These are phyloP conservation scores for Aegypius monachus DNA, from an alignment of 2,113 vertebrate genomes.

Conservation along the genomic window DNA sequence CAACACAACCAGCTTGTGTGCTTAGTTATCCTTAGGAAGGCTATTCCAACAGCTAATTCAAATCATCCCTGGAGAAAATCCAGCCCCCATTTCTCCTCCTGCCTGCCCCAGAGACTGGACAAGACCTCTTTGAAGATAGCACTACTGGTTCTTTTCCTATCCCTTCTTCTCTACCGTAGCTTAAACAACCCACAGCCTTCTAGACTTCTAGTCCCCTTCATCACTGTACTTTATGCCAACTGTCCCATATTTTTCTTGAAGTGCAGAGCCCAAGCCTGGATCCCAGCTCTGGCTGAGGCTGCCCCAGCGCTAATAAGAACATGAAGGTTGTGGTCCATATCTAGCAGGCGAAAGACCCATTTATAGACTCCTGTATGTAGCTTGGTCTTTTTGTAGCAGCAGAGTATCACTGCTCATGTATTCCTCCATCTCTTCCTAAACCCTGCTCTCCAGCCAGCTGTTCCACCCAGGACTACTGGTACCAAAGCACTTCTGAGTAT, in stretches of 20 bases:
- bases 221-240: neutral
- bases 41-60: neutral
- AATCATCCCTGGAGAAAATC: neutral
- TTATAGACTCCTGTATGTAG: neutral
- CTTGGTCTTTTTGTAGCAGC: neutral
- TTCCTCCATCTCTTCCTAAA: neutral
- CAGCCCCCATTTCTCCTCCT: neutral
- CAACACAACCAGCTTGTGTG: neutral
- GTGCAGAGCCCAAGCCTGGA: neutral
- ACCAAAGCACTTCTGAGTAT: neutral
- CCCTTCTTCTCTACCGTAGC: neutral
- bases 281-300: neutral
- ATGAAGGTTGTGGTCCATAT: neutral
- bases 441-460: neutral
- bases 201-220: neutral
- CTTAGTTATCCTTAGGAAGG: neutral
- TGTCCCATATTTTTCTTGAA: neutral
- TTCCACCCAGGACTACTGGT: neutral
- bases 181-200: neutral
- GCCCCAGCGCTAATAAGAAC: neutral
- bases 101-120: neutral
- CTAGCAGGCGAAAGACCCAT: neutral
- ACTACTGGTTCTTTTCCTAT: neutral
- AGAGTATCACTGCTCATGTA: neutral
- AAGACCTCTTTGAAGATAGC: neutral